Percentiles rank a stretch among this genome's conserved stretches.
These are phyloP conservation scores for Simalia tracyae DNA, from an alignment of 2,797 vertebrate species.

Conservation along the genomic window DNA sequence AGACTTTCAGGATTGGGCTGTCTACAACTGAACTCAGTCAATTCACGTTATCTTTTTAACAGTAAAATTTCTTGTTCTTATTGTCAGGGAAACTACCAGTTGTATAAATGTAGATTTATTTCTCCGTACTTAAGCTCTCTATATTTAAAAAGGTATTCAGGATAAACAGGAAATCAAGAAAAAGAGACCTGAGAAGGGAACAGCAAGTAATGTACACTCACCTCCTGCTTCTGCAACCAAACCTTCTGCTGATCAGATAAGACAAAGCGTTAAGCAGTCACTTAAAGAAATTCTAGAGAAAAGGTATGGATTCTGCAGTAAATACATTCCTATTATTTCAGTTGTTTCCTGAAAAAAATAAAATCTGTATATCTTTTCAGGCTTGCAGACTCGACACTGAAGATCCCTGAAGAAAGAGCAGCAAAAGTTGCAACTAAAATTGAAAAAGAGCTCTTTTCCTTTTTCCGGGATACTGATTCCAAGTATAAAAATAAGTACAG, in stretches of 20 bases:
- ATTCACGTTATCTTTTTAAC: not conserved
- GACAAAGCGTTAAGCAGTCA: constrained; percentile 92
- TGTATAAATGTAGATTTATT: not conserved
- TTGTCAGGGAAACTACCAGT: not conserved
- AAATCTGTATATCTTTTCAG: constrained; percentile 70
- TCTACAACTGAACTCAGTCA: not conserved
- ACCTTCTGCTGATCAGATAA: constrained; percentile 93
- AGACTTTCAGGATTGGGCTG: not conserved
- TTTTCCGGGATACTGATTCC: constrained; percentile 95
- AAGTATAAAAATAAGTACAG: constrained; percentile 99
- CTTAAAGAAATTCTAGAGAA: constrained; percentile 94
- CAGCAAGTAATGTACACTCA: constrained; percentile 46
- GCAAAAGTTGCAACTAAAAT: constrained; percentile 90
- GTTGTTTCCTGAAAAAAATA: constrained; percentile 17
- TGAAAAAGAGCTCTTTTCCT: constrained; percentile 92
- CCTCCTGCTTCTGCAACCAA: constrained; percentile 78
- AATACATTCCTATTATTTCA: not conserved
- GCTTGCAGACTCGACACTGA: constrained; percentile 89
- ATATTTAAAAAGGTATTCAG: constrained; percentile 73
- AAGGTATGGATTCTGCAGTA: constrained; percentile 74
- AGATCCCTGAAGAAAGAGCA: constrained; percentile 87
- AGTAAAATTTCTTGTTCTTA: not conserved
- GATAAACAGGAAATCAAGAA: constrained; percentile 85
- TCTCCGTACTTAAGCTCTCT: not conserved
- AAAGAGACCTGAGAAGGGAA: constrained; percentile 77